Conservation (phyloP, 1,140 invertebrate species). For the Saccostrea echinata region DNA sequence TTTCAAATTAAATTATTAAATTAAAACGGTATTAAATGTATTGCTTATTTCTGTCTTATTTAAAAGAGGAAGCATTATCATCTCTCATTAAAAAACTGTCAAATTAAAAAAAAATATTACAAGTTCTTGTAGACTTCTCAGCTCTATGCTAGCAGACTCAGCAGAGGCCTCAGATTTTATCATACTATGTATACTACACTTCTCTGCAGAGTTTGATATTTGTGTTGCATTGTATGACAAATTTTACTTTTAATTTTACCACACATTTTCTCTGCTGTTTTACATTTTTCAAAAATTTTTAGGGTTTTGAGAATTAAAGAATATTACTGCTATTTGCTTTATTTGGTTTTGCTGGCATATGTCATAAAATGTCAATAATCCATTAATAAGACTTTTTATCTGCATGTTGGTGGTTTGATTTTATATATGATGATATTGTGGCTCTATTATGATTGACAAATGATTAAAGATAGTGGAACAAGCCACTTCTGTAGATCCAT, state of each 20-base stretch:
- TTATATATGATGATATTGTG: background rate
- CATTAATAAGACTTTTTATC: conserved; percentile 27
- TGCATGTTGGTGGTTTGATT: conserved; percentile 2
- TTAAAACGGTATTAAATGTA: too few species aligned
- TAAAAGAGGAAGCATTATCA: too few species aligned
- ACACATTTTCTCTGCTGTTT: background rate
- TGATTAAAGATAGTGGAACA: background rate
- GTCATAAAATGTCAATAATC: background rate
- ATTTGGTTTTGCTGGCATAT: conserved; percentile 9
- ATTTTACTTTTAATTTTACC: background rate
- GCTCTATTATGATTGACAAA: background rate
- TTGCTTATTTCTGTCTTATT: too few species aligned
- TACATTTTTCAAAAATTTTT: background rate
- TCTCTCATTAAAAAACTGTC: too few species aligned
- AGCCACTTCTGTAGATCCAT: background rate
- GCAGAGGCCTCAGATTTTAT: too few species aligned
- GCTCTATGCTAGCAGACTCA: too few species aligned
- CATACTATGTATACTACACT: too few species aligned
- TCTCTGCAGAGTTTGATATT: background rate
- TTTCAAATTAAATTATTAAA: too few species aligned
- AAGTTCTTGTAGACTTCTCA: too few species aligned
- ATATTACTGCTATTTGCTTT: background rate
- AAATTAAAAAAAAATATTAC: too few species aligned
- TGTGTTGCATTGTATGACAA: background rate
- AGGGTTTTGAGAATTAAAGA: background rate